Evolutionary conservation across 2,113 vertebrate species (phyloP).

Genomic region (Mobula hypostoma): DNA sequence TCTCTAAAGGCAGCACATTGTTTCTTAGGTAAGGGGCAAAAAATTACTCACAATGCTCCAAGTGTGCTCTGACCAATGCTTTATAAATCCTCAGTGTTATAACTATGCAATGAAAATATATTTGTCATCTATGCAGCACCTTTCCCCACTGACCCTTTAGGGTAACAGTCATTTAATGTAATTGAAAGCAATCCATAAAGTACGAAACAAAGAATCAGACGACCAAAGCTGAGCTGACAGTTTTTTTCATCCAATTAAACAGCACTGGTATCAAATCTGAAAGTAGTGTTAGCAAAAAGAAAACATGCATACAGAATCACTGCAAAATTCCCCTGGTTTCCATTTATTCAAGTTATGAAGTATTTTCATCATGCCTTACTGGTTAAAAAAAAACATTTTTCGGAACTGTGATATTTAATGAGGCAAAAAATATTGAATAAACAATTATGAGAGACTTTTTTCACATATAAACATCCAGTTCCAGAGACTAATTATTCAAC

Average conservation of each 20-base stretch:
- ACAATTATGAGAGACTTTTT: neutral
- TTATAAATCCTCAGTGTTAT: too few species aligned
- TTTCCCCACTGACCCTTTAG: neutral
- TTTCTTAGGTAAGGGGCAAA: too few species aligned
- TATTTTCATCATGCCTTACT: neutral
- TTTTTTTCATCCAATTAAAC: neutral
- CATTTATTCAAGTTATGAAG: neutral
- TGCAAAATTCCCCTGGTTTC: neutral
- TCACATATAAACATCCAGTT: neutral
- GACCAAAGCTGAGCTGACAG: too few species aligned
- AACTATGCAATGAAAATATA: neutral
- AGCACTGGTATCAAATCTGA: constrained; percentile 16
- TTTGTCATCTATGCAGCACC: neutral
- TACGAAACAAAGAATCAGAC: neutral
- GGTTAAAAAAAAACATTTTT: neutral
- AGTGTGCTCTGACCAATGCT: too few species aligned
- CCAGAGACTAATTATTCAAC: neutral
- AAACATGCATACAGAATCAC: neutral
- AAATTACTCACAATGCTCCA: too few species aligned
- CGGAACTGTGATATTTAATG: neutral
- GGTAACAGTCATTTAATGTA: neutral
- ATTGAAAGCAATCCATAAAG: neutral
- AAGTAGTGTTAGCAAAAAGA: neutral
- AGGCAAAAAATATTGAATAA: neutral
- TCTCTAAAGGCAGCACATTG: too few species aligned